These are phyloP conservation scores for Poecilia velifera DNA, from an alignment of 2,797 vertebrate species.

Conservation along the genomic window DNA sequence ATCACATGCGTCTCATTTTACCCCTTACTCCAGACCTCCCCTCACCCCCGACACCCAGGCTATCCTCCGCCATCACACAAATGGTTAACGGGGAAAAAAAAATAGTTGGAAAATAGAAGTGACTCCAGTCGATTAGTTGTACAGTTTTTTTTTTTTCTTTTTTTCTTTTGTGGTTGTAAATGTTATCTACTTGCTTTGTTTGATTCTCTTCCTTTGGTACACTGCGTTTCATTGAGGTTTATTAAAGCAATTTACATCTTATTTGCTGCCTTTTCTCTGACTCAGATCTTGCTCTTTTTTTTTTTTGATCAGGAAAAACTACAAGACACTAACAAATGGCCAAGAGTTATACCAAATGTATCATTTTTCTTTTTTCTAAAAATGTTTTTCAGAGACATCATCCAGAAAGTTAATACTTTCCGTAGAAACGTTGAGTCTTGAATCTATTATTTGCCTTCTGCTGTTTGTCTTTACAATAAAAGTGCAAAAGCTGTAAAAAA, in stretches of 20 bases:
- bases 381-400: neutral
- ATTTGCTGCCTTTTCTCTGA: slow-evolving; percentile 8
- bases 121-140: slow-evolving; percentile 86
- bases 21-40: slow-evolving; percentile 23
- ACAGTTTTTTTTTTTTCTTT: slow-evolving; percentile 79
- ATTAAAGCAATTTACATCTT: slow-evolving; percentile 91
- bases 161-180: slow-evolving; percentile 91
- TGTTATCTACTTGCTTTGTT: slow-evolving; percentile 86
- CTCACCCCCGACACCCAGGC: slow-evolving; percentile 21
- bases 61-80: slow-evolving; percentile 63
- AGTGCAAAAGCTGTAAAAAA: neutral
- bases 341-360: neutral
- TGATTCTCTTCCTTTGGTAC: slow-evolving; percentile 85
- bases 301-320: neutral
- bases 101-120: slow-evolving; percentile 74
- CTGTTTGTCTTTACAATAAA: neutral
- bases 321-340: neutral
- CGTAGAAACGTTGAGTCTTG: neutral
- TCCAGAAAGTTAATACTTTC: neutral
- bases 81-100: slow-evolving; percentile 58
- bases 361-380: neutral
- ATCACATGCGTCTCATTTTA: slow-evolving; percentile 63
- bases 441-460: neutral
- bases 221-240: slow-evolving; percentile 87
- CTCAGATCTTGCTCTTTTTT: neutral